These are phyloP conservation scores for Guaruba guarouba DNA, from an alignment of 2,113 vertebrate genomes.

Conservation along the genomic window DNA sequence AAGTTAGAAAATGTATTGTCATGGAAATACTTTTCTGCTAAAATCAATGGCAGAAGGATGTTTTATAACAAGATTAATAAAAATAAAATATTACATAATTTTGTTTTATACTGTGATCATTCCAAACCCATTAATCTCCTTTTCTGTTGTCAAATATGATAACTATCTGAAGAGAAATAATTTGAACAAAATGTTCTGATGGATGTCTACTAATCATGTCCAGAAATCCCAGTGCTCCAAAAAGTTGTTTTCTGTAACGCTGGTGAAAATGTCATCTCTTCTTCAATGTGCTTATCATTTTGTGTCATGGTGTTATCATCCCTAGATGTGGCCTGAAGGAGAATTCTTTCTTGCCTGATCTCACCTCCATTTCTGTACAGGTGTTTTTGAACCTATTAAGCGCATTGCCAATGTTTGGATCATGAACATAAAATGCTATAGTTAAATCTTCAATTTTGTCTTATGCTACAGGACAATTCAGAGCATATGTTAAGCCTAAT, in stretches of 20 bases:
- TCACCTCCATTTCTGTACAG: neutral
- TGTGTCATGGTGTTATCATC: neutral
- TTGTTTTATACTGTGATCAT: neutral
- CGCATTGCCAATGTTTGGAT: neutral
- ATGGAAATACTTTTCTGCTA: neutral
- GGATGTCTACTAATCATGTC: neutral
- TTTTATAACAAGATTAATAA: neutral
- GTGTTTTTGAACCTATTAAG: neutral
- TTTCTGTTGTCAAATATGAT: neutral
- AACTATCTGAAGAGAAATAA: neutral
- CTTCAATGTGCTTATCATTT: neutral
- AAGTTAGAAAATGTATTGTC: neutral
- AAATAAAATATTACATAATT: constrained; percentile 8
- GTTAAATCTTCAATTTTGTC: neutral
- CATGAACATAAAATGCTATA: neutral
- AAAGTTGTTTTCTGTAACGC: neutral
- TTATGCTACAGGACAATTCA: neutral
- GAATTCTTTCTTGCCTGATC: neutral
- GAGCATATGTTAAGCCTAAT: neutral
- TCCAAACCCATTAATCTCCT: constrained; percentile 13
- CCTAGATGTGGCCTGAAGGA: neutral
- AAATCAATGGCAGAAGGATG: neutral
- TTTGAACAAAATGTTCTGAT: constrained; percentile 36
- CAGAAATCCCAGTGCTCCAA: neutral
- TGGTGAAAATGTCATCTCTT: neutral